Percentiles rank a stretch among this genome's conserved stretches.
phyloP scores from a whole-genome alignment of 2,113 vertebrate genomes.

The Cyrtonyx montezumae region DNA sequence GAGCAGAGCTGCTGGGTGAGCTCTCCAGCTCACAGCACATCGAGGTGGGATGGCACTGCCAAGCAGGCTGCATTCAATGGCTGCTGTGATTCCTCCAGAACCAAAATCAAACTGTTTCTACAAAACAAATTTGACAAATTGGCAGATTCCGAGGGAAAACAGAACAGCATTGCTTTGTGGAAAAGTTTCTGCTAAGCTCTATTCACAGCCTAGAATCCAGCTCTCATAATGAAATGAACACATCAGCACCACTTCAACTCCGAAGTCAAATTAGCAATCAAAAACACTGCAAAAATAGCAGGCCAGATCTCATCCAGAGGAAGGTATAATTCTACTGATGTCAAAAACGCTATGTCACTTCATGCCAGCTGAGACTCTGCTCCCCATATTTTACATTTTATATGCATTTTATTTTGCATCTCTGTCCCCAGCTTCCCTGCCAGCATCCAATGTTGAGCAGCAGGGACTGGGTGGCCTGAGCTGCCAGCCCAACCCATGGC shows the following conservation, averaged over 20 bases:
- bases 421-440: background rate
- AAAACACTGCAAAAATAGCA: background rate
- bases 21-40: background rate
- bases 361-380: background rate
- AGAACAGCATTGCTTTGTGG: background rate
- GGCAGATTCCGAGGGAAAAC: slow-evolving; percentile 1
- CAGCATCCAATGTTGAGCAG: background rate
- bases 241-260: background rate
- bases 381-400: background rate
- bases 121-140: slow-evolving; percentile 23
- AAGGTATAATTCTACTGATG: background rate
- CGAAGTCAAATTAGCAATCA: background rate
- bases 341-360: background rate
- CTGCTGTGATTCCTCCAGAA: background rate
- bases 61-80: background rate
- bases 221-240: background rate
- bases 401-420: background rate
- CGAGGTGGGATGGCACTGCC: background rate
- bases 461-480: rapidly evolving
- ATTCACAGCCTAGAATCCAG: background rate
- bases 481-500: background rate
- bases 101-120: background rate
- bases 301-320: background rate
- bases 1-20: background rate
- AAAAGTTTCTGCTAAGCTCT: background rate